A percentile compares a stretch with the other conserved stretches of the same genome.
These are phyloP conservation scores for Acanthopagrus latus DNA, from an alignment of 2,797 vertebrate species.

Conservation along the genomic window DNA sequence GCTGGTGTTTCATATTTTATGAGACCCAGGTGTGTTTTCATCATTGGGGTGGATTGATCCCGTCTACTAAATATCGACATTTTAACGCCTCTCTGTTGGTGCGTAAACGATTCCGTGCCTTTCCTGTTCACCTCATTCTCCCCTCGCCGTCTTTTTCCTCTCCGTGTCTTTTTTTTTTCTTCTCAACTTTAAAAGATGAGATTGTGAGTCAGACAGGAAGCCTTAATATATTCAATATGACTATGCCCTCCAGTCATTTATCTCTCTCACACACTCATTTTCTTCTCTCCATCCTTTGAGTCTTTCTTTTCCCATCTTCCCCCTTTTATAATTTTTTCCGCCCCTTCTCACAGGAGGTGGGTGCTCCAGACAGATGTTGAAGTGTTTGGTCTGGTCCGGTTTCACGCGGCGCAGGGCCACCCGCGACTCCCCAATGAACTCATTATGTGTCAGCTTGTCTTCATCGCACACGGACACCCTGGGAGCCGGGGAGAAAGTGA, in stretches of 20 bases:
- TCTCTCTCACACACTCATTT: constrained; percentile 30
- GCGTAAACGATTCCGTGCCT: constrained; percentile 16
- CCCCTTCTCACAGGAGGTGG: constrained; percentile 87
- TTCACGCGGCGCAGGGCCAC: constrained; percentile 92
- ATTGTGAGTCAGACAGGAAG: constrained; percentile 37
- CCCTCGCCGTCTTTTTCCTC: not conserved
- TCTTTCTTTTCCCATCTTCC: constrained; percentile 1
- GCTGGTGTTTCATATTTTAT: not conserved
- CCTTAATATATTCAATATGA: constrained; percentile 25
- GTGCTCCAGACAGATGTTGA: constrained; percentile 92
- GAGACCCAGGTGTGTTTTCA: constrained; percentile 18
- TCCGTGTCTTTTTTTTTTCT: not conserved
- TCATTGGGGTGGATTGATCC: not conserved
- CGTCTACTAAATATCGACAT: constrained; percentile 18
- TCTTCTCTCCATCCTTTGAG: constrained; percentile 4
- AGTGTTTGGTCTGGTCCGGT: constrained; percentile 91
- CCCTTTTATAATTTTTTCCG: not conserved
- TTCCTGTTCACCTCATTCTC: not conserved
- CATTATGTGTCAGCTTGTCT: constrained; percentile 95
- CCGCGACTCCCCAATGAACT: constrained; percentile 93
- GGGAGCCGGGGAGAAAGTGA: constrained; percentile 48
- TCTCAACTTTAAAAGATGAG: constrained; percentile 13
- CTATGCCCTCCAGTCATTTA: constrained; percentile 28
- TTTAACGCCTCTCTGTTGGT: constrained; percentile 17
- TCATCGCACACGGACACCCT: constrained; percentile 94